Percentiles rank a stretch among this genome's conserved stretches.
phyloP scores from a whole-genome alignment of 2,797 vertebrate species.

The Onychomys arenicola region DNA sequence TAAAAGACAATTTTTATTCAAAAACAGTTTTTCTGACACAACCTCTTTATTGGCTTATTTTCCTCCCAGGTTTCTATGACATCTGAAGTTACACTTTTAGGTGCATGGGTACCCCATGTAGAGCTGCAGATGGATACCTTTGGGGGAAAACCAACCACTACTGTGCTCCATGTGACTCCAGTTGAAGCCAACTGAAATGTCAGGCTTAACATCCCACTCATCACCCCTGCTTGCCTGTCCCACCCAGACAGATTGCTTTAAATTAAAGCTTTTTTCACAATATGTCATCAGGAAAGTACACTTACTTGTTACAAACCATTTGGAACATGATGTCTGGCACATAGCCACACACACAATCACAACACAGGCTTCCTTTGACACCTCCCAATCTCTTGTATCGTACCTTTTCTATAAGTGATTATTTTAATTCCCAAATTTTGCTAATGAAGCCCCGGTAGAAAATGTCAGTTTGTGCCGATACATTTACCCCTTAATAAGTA shows the following conservation, averaged over 20 bases:
- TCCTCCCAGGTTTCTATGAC: neutral
- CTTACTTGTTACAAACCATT: neutral
- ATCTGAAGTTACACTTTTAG: neutral
- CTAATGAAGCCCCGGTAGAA: neutral
- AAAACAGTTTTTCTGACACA: neutral
- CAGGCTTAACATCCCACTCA: neutral
- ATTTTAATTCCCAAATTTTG: neutral
- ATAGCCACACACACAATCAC: neutral
- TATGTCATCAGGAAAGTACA: neutral
- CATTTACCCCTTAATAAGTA: neutral
- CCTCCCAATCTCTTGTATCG: neutral
- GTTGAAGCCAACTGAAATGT: no score
- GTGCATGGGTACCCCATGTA: neutral
- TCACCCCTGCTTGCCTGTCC: no score
- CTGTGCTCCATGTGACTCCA: neutral
- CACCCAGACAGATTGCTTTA: neutral
- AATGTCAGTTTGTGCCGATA: no score
- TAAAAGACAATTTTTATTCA: neutral
- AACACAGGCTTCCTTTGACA: no score
- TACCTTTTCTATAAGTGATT: neutral
- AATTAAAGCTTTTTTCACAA: neutral
- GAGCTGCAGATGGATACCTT: neutral
- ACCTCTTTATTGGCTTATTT: neutral
- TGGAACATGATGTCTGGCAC: neutral
- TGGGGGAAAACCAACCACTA: neutral